phyloP scores from a whole-genome alignment of 2,888 invertebrate genomes.

The Epistrophe grossulariae region DNA sequence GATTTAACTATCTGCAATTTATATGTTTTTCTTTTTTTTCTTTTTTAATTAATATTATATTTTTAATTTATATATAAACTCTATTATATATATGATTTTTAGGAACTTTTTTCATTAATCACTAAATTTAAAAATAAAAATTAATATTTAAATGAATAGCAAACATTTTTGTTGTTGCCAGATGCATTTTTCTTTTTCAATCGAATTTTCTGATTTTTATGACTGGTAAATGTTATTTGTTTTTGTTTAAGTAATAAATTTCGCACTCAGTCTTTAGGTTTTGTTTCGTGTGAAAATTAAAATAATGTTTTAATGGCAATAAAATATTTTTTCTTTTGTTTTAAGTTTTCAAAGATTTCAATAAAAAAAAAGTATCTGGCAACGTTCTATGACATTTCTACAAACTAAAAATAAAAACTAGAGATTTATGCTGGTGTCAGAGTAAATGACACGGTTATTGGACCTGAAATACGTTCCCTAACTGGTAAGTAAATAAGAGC shows the following conservation, averaged over 20 bases:
- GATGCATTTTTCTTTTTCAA: conserved; percentile 17
- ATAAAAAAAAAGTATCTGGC: conserved; percentile 39
- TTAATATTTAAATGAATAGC: conserved; percentile 5
- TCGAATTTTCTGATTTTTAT: conserved; percentile 3
- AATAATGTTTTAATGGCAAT: conserved; percentile 1
- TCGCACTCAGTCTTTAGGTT: conserved; percentile 74
- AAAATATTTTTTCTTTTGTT: conserved; percentile 7
- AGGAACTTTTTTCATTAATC: conserved; percentile 83
- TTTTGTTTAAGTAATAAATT: conserved; percentile 55
- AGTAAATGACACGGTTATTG: conserved; percentile 95
- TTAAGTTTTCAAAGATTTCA: conserved; percentile 5
- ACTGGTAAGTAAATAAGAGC: conserved; percentile 97
- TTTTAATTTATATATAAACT: conserved; percentile 64
- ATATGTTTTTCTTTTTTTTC: conserved; percentile 49
- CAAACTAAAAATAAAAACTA: conserved; percentile 42
- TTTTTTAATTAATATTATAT: conserved; percentile 32
- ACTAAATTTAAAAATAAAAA: conserved; percentile 79
- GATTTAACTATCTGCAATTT: conserved; percentile 69
- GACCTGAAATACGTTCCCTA: conserved; percentile 92
- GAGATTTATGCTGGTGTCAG: conserved; percentile 93
- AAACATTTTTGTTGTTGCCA: conserved; percentile 58
- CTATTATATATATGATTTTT: conserved; percentile 73
- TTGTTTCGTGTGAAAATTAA: conserved; percentile 50
- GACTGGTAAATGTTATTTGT: conserved; percentile 56
- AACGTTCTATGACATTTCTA: conserved; percentile 44